phyloP scores from a whole-genome alignment of 2,888 invertebrate species.

The Villa cingulata region DNA sequence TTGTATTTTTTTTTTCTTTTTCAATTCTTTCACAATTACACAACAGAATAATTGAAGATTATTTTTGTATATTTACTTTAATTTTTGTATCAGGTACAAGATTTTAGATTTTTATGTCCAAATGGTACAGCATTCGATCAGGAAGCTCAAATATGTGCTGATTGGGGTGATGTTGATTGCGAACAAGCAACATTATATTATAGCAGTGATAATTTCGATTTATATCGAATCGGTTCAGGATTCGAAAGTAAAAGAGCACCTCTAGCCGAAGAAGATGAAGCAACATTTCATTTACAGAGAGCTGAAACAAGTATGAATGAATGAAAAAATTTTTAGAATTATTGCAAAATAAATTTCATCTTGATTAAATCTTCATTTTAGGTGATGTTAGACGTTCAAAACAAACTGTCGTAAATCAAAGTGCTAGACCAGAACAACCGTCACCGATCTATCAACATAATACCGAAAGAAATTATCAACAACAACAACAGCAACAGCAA shows the following conservation, averaged over 20 bases:
- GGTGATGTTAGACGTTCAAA: slow-evolving; percentile 6
- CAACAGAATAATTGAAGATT: not conserved
- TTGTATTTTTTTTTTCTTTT: not conserved
- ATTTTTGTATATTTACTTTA: slow-evolving; percentile 13
- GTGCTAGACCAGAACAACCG: not conserved
- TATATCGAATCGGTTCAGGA: slow-evolving; percentile 67
- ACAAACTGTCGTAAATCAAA: slow-evolving; percentile 11
- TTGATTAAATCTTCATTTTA: not conserved
- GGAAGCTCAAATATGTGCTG: slow-evolving; percentile 82
- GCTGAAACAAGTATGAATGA: slow-evolving; percentile 53
- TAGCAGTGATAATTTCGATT: slow-evolving; percentile 72
- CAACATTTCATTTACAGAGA: slow-evolving; percentile 56
- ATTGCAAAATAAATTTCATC: too few species aligned
- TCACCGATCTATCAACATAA: not conserved
- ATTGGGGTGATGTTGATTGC: slow-evolving; percentile 83
- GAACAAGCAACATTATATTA: slow-evolving; percentile 65
- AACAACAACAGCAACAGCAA: not conserved
- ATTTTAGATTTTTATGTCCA: slow-evolving; percentile 78
- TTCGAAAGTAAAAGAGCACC: slow-evolving; percentile 53
- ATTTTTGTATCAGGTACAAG: slow-evolving; percentile 46
- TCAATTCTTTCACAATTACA: too few species aligned
- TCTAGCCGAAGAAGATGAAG: slow-evolving; percentile 49
- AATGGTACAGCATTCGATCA: slow-evolving; percentile 85
- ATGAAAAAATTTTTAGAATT: too few species aligned
- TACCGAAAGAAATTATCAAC: not conserved